Evolutionary conservation across 2,797 vertebrate species (phyloP), one percentile per base, ranked within the genome.

Genomic region (Phylloscopus collybita): DNA sequence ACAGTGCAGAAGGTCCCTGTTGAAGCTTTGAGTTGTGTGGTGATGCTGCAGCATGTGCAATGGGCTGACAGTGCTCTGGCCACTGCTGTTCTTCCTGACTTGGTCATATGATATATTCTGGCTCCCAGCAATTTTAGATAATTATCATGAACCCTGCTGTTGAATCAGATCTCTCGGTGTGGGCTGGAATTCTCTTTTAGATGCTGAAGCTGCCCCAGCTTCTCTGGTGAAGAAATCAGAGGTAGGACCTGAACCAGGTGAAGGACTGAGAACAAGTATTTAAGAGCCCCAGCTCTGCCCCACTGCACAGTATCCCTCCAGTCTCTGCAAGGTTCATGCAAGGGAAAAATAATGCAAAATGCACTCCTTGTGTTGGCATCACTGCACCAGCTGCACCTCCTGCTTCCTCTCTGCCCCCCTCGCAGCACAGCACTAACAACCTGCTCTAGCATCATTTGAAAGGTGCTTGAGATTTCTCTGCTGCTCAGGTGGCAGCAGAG

Each of bases 351-450:
- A 6, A 32, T 5, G 1, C 23, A 32, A 88, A 78, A 50, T 10
- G 4, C 15, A 14, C 9, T 80, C 47, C 32, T 61, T 0, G 0
- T 25, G 10, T 7, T 47, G 69, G 11, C 60, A 45, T 26, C 44
- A 11, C 32, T 7, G 22, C 49, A 29, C 23, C 65, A 78, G 36
- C 64, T 15, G 34, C 66, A 65, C 10, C 34, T 9, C 15, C 50
- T 36, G 21, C 42, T 51, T 27, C 62, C 38, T 34, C 56, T 5
- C 12, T 14, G 18, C 49, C 59, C 25, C 36, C 23, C 34, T 81
- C 16, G 1, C 12, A 15, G 13, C n/a, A 3, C n/a, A 54, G 59
- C 34, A 23, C 64, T 5, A 16, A 22, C 22, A 40, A 9, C 66
- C 49, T 59, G 9, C 71, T 79, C 62, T 1, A 27, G 26, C 36